Base-by-base conservation (phyloP, 2,797 vertebrate species). In the Phaenicophaeus curvirostris region DNA sequence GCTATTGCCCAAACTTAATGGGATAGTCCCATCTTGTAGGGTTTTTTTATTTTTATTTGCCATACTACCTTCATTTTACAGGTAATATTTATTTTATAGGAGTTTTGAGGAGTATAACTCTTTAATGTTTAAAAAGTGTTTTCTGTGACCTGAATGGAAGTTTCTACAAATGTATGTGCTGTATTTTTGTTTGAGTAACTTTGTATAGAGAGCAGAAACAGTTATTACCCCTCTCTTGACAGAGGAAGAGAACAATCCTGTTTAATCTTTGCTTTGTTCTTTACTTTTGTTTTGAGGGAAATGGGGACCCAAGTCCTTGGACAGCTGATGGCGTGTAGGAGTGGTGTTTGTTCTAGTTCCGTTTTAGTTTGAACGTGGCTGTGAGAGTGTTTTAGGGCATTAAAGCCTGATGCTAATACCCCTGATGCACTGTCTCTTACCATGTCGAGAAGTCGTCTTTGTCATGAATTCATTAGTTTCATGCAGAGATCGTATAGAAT, bases 381-480 rank as follows among this genome's bases (percentile, higher is more conserved):
- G 51, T 66, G 76, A 92, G 87, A 81, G 85, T 93, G 71, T 9
- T 94, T 88, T 90, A 53, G 76, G 51, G 61, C 76, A 92, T 95
- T 96, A 87, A 87, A 96, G 84, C 75, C 93, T 94, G 87, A 74
- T 41, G 85, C 61, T 93, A 93, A 94, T 88, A 83, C 53, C 57
- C 58, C 72, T 67, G 85, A 55, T 79, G 51, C 59, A 87, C 77
- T 50, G 0, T 51, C 83, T 94, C 79, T 95, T 75, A 75, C 35
- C 88, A n/a, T n/a, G 59, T 94, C 13, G 94, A 87, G 58, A 75
- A 92, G 93, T 87, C 24, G 5, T 94, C 90, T 91, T 96, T 95
- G 93, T 96, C 88, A 94, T 97, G 91, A 95, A 95, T 96, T 97
- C 95, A 94, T 97, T 97, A 96, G 94, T 93, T 97, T 93, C 89